Evolutionary conservation across 2,888 invertebrate species (phyloP).

Genomic region (Nesidiocoris tenuis): DNA sequence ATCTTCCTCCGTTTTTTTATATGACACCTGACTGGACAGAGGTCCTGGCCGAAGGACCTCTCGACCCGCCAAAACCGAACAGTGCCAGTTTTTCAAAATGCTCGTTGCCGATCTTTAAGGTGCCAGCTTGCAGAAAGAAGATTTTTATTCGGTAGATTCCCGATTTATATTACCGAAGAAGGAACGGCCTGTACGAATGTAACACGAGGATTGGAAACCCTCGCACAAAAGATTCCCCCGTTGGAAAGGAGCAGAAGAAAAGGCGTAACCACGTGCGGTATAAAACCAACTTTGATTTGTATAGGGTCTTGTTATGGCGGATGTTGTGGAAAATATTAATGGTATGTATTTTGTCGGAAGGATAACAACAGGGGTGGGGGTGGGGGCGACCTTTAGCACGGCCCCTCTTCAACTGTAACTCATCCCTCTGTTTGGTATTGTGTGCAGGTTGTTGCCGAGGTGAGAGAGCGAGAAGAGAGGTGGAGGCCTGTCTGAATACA

Average conservation of each 20-base stretch:
- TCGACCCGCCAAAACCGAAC: too few species aligned
- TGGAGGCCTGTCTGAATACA: conserved; percentile 16
- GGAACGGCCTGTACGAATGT: too few species aligned
- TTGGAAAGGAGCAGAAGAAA: not conserved
- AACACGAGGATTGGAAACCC: too few species aligned
- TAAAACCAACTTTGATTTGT: not conserved
- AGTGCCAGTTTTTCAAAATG: too few species aligned
- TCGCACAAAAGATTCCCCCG: not conserved
- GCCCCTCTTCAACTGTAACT: not conserved
- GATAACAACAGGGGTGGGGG: not conserved
- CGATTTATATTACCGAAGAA: too few species aligned
- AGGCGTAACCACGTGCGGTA: not conserved
- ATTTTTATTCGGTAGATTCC: too few species aligned
- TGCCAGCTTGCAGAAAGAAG: too few species aligned
- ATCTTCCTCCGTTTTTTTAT: too few species aligned
- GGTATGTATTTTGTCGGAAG: conserved; percentile 21
- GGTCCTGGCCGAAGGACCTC: too few species aligned
- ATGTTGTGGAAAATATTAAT: conserved; percentile 19
- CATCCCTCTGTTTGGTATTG: not conserved
- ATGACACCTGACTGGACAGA: too few species aligned
- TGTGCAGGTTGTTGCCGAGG: conserved; percentile 36
- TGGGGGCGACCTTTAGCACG: not conserved
- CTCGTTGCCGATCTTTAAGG: too few species aligned
- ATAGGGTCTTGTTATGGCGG: not conserved
- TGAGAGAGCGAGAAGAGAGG: conserved; percentile 21